phyloP scores from a whole-genome alignment of 2,797 vertebrate species.

The Rhabdomys pumilio region DNA sequence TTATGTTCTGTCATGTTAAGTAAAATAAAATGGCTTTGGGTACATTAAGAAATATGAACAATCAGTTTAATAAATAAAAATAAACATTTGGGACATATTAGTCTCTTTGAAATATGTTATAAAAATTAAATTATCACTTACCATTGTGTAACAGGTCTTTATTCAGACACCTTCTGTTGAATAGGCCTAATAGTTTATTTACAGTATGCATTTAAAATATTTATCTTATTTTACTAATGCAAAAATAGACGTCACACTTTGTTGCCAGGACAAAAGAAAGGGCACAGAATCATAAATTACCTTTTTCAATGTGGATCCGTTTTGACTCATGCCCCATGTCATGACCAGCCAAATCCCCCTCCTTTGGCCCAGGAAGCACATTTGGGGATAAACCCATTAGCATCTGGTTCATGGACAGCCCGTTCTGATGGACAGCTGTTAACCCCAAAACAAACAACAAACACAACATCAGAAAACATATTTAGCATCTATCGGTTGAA shows the following conservation, averaged over 20 bases:
- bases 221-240: not conserved
- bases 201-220: not conserved
- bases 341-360: constrained; percentile 98
- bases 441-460: constrained; percentile 58
- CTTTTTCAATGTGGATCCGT: constrained; percentile 98
- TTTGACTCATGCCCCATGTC: constrained; percentile 97
- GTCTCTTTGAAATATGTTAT: not conserved
- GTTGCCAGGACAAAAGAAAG: not conserved
- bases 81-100: not conserved
- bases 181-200: constrained; percentile 1
- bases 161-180: not conserved
- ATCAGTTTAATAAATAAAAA: not conserved
- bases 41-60: not conserved
- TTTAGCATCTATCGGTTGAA: constrained; percentile 6
- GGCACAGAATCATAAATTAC: constrained; percentile 87
- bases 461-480: constrained; percentile 37
- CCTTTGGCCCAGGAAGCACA: constrained; percentile 97
- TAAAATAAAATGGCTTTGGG: constrained; percentile 6
- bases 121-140: constrained; percentile 67
- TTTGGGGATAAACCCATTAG: constrained; percentile 98
- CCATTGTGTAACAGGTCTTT: constrained; percentile 15
- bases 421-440: constrained; percentile 97
- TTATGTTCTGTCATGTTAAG: not conserved
- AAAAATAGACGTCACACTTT: not conserved
- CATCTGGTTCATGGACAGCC: constrained; percentile 98